Conservation (phyloP, 2,888 invertebrate genomes). For the Loripinus fragilis region DNA sequence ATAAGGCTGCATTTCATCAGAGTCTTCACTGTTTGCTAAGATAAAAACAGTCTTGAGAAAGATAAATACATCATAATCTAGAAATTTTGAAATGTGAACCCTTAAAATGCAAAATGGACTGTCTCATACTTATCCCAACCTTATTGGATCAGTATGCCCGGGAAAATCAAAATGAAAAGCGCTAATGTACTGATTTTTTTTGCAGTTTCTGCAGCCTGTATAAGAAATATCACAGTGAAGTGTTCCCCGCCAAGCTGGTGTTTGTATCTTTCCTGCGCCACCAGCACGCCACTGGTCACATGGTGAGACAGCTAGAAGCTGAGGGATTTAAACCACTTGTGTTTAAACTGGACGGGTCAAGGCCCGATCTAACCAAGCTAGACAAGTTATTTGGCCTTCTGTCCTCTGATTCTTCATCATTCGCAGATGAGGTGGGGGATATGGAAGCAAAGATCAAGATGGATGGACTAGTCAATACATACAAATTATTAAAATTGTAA, state of each 20-base stretch:
- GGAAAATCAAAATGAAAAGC: no score
- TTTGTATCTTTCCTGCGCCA: constrained; percentile 82
- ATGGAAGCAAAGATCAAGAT: constrained; percentile 62
- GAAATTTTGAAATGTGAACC: no score
- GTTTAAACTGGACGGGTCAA: constrained; percentile 75
- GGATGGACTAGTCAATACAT: constrained; percentile 61
- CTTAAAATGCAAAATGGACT: no score
- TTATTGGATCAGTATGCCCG: no score
- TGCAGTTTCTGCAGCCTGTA: constrained; percentile 78
- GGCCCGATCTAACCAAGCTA: constrained; percentile 82
- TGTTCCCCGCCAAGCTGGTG: constrained; percentile 81
- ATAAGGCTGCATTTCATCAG: no score
- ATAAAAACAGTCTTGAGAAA: no score
- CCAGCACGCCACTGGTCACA: constrained; percentile 79
- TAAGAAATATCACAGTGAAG: constrained; percentile 80
- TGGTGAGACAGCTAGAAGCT: constrained; percentile 73
- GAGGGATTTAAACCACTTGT: constrained; percentile 74
- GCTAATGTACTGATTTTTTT: no score
- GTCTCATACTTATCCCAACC: no score
- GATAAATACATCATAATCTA: no score
- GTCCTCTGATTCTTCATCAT: constrained; percentile 72
- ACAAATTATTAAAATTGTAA: constrained; percentile 12
- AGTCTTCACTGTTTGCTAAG: no score
- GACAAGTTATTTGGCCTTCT: constrained; percentile 82
- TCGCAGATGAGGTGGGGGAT: constrained; percentile 69